phyloP scores from a whole-genome alignment of 1,140 invertebrate genomes.

The Pseudachorutes palmiensis region DNA sequence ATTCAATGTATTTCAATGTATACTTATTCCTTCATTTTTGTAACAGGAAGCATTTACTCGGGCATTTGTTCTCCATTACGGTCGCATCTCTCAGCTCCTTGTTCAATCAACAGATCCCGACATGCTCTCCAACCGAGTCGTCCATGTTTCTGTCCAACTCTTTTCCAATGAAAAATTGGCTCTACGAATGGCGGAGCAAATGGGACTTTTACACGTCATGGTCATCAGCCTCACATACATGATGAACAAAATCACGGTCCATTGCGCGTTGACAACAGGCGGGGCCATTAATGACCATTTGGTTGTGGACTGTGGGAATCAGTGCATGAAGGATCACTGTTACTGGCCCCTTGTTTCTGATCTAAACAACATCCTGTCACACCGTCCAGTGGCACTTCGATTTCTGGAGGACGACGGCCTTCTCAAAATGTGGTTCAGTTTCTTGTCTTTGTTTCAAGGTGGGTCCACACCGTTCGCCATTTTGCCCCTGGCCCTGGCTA shows the following conservation, averaged over 20 bases:
- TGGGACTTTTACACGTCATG: conserved; percentile 86
- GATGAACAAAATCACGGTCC: conserved; percentile 76
- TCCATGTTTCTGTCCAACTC: conserved; percentile 91
- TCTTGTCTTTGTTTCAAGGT: conserved; percentile 90
- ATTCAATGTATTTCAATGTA: conserved; percentile 9
- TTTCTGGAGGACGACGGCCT: conserved; percentile 80
- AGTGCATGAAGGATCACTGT: conserved; percentile 94
- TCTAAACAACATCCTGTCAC: conserved; percentile 92
- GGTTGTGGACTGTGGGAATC: conserved; percentile 84
- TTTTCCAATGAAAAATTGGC: conserved; percentile 90
- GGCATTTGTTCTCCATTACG: conserved; percentile 92
- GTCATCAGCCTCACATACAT: conserved; percentile 85
- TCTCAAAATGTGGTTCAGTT: conserved; percentile 88
- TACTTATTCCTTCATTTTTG: conserved; percentile 20
- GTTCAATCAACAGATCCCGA: conserved; percentile 77
- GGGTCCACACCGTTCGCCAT: conserved; percentile 25
- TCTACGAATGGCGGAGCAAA: conserved; percentile 76
- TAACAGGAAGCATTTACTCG: conserved; percentile 77
- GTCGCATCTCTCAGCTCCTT: conserved; percentile 81
- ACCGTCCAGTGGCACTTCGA: conserved; percentile 75
- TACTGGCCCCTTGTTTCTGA: conserved; percentile 97
- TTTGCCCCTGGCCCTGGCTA: background rate
- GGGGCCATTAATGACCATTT: conserved; percentile 52
- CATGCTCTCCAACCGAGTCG: conserved; percentile 85
- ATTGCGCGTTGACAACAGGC: conserved; percentile 67